Conservation (phyloP, 2,113 vertebrate species). For the Columba janthina region DNA sequence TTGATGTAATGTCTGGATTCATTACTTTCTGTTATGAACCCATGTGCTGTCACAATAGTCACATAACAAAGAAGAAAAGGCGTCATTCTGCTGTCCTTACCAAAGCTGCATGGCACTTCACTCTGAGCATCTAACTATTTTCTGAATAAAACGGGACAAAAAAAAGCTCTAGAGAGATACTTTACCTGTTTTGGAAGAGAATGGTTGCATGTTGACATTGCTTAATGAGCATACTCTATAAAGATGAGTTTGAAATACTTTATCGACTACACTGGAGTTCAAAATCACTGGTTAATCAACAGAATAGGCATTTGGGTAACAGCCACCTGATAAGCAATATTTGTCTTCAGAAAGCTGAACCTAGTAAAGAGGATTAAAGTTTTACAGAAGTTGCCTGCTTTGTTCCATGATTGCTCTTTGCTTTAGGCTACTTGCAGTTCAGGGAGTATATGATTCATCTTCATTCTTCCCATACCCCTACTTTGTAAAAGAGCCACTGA, state of each 20-base stretch:
- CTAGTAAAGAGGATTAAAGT: background rate
- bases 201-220: background rate
- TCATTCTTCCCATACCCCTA: background rate
- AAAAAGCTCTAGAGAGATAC: background rate
- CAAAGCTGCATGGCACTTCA: background rate
- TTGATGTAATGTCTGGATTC: background rate
- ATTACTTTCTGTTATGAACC: background rate
- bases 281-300: background rate
- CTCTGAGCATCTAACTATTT: background rate
- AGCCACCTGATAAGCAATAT: background rate
- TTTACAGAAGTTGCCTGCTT: background rate
- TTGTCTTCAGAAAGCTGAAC: background rate
- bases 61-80: fast-evolving
- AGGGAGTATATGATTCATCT: background rate
- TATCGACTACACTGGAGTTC: fast-evolving
- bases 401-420: background rate
- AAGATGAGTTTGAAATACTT: background rate
- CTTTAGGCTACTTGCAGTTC: background rate
- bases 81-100: background rate
- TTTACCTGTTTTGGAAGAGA: background rate
- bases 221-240: background rate
- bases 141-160: background rate
- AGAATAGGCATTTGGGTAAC: background rate
- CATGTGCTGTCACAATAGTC: fast-evolving
- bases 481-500: background rate